Conservation (phyloP, 2,113 vertebrate genomes). For the Triplophysa siluroides region DNA sequence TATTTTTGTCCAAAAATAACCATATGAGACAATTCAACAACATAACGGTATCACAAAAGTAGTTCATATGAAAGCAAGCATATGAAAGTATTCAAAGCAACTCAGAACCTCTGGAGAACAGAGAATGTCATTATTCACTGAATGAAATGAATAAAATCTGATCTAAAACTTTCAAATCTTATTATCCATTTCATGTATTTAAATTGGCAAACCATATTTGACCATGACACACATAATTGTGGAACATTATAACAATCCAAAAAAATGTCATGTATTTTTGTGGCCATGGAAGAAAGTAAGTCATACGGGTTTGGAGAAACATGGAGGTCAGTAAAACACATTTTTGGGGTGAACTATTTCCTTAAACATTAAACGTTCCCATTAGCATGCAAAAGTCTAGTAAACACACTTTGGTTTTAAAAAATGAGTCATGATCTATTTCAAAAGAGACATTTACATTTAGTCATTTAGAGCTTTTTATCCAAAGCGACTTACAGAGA, state of each 20-base stretch:
- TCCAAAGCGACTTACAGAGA: too few species aligned
- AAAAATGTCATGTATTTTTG: background rate
- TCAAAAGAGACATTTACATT: slow-evolving; percentile 9
- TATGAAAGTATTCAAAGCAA: too few species aligned
- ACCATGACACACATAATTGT: too few species aligned
- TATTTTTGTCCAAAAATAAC: background rate
- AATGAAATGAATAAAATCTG: too few species aligned
- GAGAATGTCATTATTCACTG: too few species aligned
- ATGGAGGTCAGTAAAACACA: background rate
- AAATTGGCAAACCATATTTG: background rate
- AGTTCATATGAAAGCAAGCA: too few species aligned
- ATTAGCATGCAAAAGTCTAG: background rate
- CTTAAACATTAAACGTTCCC: slow-evolving; percentile 1
- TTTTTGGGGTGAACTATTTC: background rate
- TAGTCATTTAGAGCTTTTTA: too few species aligned
- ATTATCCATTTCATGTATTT: background rate
- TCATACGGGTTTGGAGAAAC: background rate
- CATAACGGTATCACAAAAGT: too few species aligned
- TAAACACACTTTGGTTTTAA: background rate
- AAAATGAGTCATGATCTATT: background rate
- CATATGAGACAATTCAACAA: too few species aligned
- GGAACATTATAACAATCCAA: background rate
- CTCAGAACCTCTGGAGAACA: too few species aligned
- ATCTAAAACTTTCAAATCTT: background rate
- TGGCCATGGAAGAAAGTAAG: background rate